phyloP scores from a whole-genome alignment of 2,888 invertebrate genomes.

The Gastrophysa polygoni region DNA sequence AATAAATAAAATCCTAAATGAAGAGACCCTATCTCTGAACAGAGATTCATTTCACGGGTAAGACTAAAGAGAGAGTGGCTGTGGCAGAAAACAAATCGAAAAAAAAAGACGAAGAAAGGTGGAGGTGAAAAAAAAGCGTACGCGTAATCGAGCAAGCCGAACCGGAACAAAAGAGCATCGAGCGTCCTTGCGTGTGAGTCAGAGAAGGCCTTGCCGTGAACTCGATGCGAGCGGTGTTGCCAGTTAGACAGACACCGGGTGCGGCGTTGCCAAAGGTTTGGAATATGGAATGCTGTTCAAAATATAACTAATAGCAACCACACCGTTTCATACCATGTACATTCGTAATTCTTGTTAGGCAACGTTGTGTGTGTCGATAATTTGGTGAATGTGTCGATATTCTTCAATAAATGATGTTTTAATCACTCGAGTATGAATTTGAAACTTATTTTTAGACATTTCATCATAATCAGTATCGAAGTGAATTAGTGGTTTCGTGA shows the following conservation, averaged over 20 bases:
- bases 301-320: not conserved
- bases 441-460: not conserved
- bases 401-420: too few species aligned
- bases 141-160: constrained; percentile 36
- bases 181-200: constrained; percentile 56
- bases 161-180: constrained; percentile 53
- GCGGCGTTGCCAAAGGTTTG: constrained; percentile 21
- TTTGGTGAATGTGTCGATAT: too few species aligned
- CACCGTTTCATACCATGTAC: too few species aligned
- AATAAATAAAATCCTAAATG: too few species aligned
- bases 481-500: not conserved
- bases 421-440: too few species aligned
- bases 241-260: constrained; percentile 27
- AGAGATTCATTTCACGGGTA: not conserved
- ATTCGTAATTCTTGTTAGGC: too few species aligned
- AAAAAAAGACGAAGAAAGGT: not conserved
- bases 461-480: not conserved
- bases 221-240: constrained; percentile 18
- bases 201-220: constrained; percentile 53
- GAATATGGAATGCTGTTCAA: not conserved
- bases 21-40: too few species aligned
- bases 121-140: not conserved
- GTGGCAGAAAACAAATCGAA: not conserved
- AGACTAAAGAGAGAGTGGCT: not conserved
- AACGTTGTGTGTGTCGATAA: too few species aligned